Base-by-base conservation (phyloP, 2,113 vertebrate genomes). In the Halichoeres trimaculatus region DNA sequence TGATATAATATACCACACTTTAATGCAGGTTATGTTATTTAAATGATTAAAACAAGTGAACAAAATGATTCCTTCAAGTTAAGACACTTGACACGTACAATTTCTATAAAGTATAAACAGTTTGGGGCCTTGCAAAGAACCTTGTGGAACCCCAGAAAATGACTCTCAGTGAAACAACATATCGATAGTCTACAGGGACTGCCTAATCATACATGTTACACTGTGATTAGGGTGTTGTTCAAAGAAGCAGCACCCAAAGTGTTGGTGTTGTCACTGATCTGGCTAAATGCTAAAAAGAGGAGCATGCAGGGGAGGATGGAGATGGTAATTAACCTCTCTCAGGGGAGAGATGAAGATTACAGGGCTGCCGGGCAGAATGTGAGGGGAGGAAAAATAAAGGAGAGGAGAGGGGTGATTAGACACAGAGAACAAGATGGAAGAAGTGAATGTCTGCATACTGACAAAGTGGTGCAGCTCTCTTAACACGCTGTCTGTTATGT, bases 251-350 rank as follows among this genome's bases (percentile, higher is more conserved):
- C n/a, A n/a, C n/a, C 68, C 9, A 17, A 63, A 23, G 23, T 3
- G 17, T 41, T 35, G 51, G 56, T 60, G 47, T 69, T 57, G 61
- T 38, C 65, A 68, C 60, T 72, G 61, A 81, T 81, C 64, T 61
- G 62, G 20, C 38, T 47, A 19, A 55, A 45, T 23, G 35, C 38
- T 66, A 41, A 75, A 83, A 74, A 74, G 69, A 62, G 36, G 11
- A 59, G 50, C 36, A 57, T 56, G 51, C 38, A 67, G 40, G 52
- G 9, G 59, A 77, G 64, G 55, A 61, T 19, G 56, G 53, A 86
- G 60, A 81, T 79, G 70, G 60, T 76, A 87, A 89, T 89, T 80
- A 90, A 73, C 59, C 36, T 51, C 63, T 81, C 62, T 45, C 73
- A 38, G 2, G 66, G 47, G 75, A 77, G 53, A 60, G 11, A 60